These are phyloP conservation scores for Mystacornis crossleyi DNA, from an alignment of 2,113 vertebrate genomes.

Conservation along the genomic window DNA sequence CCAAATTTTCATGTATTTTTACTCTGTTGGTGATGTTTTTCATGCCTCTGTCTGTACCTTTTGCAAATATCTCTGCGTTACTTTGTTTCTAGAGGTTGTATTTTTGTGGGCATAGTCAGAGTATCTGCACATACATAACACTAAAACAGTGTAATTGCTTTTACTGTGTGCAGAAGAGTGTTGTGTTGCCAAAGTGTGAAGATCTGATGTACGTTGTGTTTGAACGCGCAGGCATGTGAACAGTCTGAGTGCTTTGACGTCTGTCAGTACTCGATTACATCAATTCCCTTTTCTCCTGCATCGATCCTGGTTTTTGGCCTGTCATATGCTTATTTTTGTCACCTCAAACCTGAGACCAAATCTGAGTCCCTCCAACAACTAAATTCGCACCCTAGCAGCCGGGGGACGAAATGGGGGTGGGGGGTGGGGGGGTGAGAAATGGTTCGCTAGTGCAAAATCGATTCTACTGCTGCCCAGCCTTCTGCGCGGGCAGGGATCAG, in stretches of 20 bases:
- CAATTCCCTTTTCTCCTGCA: not conserved
- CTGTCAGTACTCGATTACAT: not conserved
- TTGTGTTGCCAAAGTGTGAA: not conserved
- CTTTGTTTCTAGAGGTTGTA: not conserved
- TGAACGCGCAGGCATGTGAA: not conserved
- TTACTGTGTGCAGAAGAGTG: not conserved
- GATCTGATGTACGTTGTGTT: not conserved
- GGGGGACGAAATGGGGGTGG: not conserved
- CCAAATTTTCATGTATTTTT: not conserved
- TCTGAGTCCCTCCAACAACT: not conserved
- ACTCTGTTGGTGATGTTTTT: not conserved
- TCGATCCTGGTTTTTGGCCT: not conserved
- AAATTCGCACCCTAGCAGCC: not conserved
- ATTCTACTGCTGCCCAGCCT: not conserved
- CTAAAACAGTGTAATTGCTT: not conserved
- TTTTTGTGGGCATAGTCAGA: not conserved
- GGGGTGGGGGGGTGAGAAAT: not conserved
- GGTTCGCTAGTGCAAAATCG: not conserved
- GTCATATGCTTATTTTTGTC: not conserved
- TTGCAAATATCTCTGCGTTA: not conserved
- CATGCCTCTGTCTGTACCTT: not conserved
- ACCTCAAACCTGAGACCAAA: not conserved
- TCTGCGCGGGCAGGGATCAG: not conserved
- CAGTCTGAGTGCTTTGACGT: not conserved
- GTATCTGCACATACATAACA: not conserved